phyloP scores from a whole-genome alignment of 2,888 invertebrate species.

The Macropis europaea region DNA sequence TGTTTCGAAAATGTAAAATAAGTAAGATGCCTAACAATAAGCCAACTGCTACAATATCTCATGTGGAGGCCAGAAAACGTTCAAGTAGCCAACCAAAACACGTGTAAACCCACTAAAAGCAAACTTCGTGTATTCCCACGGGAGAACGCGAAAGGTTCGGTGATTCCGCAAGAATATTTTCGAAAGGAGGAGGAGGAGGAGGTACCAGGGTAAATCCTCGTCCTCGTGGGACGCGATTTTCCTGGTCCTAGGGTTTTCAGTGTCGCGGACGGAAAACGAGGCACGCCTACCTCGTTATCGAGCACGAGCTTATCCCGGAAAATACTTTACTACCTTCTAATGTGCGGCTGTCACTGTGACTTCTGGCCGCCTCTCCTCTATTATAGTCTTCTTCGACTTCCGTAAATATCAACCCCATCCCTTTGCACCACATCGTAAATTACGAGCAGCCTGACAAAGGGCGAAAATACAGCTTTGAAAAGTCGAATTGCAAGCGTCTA shows the following conservation, averaged over 20 bases:
- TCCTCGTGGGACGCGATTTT: conserved; percentile 33
- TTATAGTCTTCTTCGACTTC: conserved; percentile 4
- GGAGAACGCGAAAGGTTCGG: not conserved
- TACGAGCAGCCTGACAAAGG: no score
- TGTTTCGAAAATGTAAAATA: no score
- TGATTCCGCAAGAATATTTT: conserved; percentile 6
- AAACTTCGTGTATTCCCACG: not conserved
- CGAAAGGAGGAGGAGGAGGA: not conserved
- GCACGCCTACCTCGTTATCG: conserved; percentile 59
- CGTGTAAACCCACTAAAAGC: conserved; percentile 1
- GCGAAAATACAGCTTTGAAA: no score
- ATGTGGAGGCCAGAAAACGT: no score
- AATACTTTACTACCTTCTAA: conserved; percentile 54
- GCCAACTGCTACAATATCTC: no score
- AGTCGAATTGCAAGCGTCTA: no score
- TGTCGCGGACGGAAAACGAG: conserved; percentile 35
- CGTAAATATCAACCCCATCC: not conserved
- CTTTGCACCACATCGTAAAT: not conserved
- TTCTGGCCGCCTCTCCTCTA: conserved; percentile 2
- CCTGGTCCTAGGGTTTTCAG: conserved; percentile 2
- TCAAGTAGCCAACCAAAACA: not conserved
- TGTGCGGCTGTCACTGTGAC: conserved; percentile 32
- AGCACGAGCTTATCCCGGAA: conserved; percentile 49
- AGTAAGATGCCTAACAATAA: no score
- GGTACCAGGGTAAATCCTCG: not conserved